These are phyloP conservation scores for Python bivittatus DNA, from an alignment of 2,113 vertebrate species.

Conservation along the genomic window DNA sequence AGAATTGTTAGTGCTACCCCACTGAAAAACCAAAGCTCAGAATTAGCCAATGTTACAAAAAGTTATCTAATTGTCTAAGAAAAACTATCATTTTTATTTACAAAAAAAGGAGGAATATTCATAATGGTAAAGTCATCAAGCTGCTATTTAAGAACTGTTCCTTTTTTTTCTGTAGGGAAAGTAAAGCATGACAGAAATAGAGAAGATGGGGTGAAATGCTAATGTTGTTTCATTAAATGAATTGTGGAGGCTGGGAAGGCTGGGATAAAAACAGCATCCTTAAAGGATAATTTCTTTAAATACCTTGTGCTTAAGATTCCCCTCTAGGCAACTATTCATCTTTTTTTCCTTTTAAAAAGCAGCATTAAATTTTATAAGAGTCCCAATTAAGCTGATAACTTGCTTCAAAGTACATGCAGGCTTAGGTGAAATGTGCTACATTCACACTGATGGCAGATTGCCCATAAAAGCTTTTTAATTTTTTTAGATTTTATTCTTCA, in stretches of 20 bases:
- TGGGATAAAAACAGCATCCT: conserved; percentile 67
- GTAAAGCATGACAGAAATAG: conserved; percentile 22
- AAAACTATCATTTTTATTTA: conserved; percentile 30
- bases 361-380: conserved; percentile 71
- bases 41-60: conserved; percentile 49
- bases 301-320: conserved; percentile 67
- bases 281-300: conserved; percentile 75
- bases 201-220: conserved; percentile 57
- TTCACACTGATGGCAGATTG: conserved; percentile 55
- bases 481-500: conserved; percentile 47
- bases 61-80: conserved; percentile 55
- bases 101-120: conserved; percentile 58
- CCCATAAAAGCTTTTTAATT: conserved; percentile 32
- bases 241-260: conserved; percentile 67
- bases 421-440: conserved; percentile 60
- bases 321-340: conserved; percentile 70
- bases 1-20: conserved; percentile 37
- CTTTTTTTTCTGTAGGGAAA: conserved; percentile 52
- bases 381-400: conserved; percentile 68
- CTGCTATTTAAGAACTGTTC: conserved; percentile 36
- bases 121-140: conserved; percentile 39
- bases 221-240: conserved; percentile 74
- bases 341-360: conserved; percentile 67
- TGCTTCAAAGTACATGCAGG: conserved; percentile 68
- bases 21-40: conserved; percentile 54